phyloP scores from a whole-genome alignment of 2,113 vertebrate genomes.

The Platanista minor region DNA sequence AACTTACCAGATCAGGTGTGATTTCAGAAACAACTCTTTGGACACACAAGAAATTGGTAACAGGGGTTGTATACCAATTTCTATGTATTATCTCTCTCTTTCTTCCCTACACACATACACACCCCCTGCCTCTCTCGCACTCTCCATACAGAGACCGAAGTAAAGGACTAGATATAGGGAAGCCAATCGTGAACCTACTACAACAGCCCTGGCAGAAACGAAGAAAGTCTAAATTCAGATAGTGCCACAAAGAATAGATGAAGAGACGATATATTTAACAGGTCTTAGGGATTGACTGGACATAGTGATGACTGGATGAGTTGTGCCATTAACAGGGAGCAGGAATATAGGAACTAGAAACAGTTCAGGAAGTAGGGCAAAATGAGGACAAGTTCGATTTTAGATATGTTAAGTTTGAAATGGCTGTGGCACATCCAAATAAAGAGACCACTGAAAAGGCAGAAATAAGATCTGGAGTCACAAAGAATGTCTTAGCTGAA shows the following conservation, averaged over 20 bases:
- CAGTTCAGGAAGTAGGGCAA: neutral
- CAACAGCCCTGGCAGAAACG: neutral
- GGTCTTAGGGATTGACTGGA: neutral
- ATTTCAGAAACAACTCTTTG: conserved; percentile 37
- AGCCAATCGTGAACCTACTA: neutral
- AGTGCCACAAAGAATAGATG: neutral
- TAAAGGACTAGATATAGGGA: neutral
- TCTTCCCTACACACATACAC: neutral
- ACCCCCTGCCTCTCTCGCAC: neutral
- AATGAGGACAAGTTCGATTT: neutral
- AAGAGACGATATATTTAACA: neutral
- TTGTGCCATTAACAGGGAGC: neutral
- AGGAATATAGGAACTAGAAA: neutral
- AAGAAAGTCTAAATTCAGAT: neutral
- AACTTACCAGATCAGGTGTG: conserved; percentile 30
- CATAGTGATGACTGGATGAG: neutral
- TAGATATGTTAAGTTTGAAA: neutral
- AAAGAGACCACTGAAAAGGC: neutral
- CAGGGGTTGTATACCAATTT: neutral
- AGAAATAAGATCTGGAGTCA: neutral
- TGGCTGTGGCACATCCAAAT: neutral
- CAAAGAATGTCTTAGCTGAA: neutral
- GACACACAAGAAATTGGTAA: neutral
- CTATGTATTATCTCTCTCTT: neutral
- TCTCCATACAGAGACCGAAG: neutral